Base-by-base conservation (phyloP, 2,888 invertebrate species). In the Crematogaster levior region DNA sequence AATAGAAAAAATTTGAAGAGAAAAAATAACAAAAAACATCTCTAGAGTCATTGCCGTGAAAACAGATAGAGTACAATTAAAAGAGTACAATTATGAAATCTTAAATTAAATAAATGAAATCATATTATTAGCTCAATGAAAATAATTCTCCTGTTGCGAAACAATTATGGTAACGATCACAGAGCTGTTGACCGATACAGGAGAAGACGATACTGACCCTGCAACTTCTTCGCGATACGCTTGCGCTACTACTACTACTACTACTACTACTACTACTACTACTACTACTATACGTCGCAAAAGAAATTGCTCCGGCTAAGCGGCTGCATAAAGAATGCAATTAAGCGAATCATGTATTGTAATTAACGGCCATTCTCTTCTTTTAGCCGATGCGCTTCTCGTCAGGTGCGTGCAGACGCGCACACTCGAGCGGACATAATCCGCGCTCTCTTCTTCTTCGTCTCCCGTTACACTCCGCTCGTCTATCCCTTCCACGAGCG, bases 241-340 rank as follows among this genome's bases (percentile, higher is more conserved):
- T 83, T 81, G 89, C 84, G 84, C n/a, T n/a, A n/a, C n/a, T n/a
- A n/a, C n/a, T n/a, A n/a, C n/a, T n/a, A n/a, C n/a, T n/a, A n/a
- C n/a, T n/a, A n/a, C n/a, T n/a, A n/a, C n/a, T n/a, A n/a, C n/a
- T n/a, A n/a, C n/a, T n/a, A n/a, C n/a, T n/a, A n/a, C n/a, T n/a
- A n/a, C n/a, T n/a, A 85, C 84, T 77, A 66, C 81, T 83, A 81
- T 81, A 60, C 83, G 56, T 70, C 84, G 89, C 74, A 79, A 89
- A 91, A 88, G 89, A 88, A 88, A 91, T 90, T 87, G 86, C 85
- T 85, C 81, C 84, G 82, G 85, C 85, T 84, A 85, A 85, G 70
- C 85, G 88, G 84, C 88, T 86, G 91, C 92, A 92, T 92, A 92
- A 92, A 92, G 90, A 92, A 91, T 91, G 92, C 89, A 92, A 92